phyloP scores from a whole-genome alignment of 1,140 invertebrate genomes.

The Achatina immaculata region DNA sequence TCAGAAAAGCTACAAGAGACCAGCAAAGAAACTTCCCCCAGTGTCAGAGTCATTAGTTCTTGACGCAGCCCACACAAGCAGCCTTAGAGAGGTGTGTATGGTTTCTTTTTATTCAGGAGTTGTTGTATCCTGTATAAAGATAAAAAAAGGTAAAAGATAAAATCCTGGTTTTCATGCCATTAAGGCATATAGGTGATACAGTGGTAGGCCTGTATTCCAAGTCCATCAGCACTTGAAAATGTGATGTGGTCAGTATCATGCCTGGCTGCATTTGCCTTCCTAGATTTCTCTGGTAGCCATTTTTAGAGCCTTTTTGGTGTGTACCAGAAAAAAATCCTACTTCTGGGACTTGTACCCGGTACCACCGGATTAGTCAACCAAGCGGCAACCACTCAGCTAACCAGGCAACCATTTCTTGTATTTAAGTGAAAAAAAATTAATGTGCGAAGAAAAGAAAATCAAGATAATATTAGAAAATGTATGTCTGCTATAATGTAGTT shows the following conservation, averaged over 20 bases:
- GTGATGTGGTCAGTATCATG: too few species aligned
- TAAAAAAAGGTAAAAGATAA: too few species aligned
- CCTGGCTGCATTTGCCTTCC: too few species aligned
- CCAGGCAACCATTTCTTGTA: neutral
- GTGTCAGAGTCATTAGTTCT: slow-evolving; percentile 55
- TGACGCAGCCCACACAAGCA: slow-evolving; percentile 51
- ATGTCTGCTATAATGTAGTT: neutral
- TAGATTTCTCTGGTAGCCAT: too few species aligned
- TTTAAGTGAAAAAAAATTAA: neutral
- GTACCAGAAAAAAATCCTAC: too few species aligned
- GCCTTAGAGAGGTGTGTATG: slow-evolving; percentile 58
- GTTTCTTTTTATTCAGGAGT: neutral
- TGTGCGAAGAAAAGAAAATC: neutral
- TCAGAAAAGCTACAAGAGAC: slow-evolving; percentile 51
- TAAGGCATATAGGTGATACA: too few species aligned
- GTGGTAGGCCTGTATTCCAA: too few species aligned
- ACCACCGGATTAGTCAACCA: too few species aligned
- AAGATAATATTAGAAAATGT: neutral
- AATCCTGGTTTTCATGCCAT: too few species aligned
- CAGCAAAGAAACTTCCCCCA: slow-evolving; percentile 59
- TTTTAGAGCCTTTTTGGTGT: too few species aligned
- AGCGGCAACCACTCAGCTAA: neutral
- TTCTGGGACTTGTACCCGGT: too few species aligned
- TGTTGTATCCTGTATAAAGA: neutral
- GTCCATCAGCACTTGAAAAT: too few species aligned